phyloP scores from a whole-genome alignment of 2,888 invertebrate species.

The Axea sp. region DNA sequence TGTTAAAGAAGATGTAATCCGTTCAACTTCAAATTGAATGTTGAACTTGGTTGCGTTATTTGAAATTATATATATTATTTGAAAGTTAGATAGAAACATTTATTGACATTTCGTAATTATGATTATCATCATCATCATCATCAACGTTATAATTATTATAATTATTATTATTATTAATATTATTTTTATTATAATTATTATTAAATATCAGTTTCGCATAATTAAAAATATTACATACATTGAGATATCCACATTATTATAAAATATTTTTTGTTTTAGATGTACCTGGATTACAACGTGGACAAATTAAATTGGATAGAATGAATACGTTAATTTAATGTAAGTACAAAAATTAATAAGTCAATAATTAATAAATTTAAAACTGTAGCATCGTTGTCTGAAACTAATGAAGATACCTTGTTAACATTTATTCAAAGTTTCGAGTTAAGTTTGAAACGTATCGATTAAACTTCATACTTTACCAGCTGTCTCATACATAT shows the following conservation, averaged over 20 bases:
- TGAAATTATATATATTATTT: slow-evolving; percentile 15
- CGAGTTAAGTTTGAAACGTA: slow-evolving; percentile 51
- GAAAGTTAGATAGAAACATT: neutral
- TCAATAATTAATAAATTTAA: neutral
- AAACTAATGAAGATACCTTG: slow-evolving; percentile 57
- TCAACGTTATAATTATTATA: too few species aligned
- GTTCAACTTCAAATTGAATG: slow-evolving; percentile 57
- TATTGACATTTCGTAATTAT: too few species aligned
- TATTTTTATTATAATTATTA: too few species aligned
- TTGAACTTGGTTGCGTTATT: slow-evolving; percentile 34
- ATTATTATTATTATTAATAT: too few species aligned
- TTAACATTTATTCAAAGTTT: slow-evolving; percentile 59
- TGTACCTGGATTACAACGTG: neutral
- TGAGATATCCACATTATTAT: too few species aligned
- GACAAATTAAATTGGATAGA: slow-evolving; percentile 1
- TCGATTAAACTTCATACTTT: slow-evolving; percentile 61
- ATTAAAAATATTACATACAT: too few species aligned
- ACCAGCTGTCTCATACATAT: slow-evolving; percentile 56
- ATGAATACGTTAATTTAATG: slow-evolving; percentile 24
- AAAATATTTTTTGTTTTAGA: slow-evolving; percentile 28
- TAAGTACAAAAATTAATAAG: slow-evolving; percentile 14
- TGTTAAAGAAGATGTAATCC: slow-evolving; percentile 64
- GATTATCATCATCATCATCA: too few species aligned
- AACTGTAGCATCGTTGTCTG: slow-evolving; percentile 5
- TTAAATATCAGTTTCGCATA: too few species aligned